A percentile compares a stretch with the other conserved stretches of the same genome.
Conservation (phyloP, 2,888 invertebrate genomes). For the Amphipoea lucens region DNA sequence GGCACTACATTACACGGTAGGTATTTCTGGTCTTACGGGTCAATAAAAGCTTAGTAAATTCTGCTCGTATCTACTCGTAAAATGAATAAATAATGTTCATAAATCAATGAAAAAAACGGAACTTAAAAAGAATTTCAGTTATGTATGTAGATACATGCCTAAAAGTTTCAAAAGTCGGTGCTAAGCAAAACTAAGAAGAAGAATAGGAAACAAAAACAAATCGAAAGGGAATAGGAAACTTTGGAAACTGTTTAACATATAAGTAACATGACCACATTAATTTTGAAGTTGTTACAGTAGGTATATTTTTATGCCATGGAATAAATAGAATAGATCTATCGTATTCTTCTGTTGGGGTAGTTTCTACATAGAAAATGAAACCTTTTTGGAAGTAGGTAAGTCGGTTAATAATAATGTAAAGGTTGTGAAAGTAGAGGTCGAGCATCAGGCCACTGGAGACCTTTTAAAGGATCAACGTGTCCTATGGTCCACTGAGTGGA, state of each 20-base stretch:
- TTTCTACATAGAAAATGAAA: not conserved
- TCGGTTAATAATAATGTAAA: slow-evolving; percentile 1
- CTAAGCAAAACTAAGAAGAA: not conserved
- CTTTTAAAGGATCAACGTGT: slow-evolving; percentile 23
- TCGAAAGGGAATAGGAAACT: not conserved
- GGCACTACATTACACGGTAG: slow-evolving; percentile 3
- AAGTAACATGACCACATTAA: slow-evolving; percentile 1
- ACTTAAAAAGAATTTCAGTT: not conserved
- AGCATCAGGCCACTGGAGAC: slow-evolving; percentile 1
- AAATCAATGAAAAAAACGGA: not conserved
- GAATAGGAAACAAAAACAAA: slow-evolving; percentile 20
- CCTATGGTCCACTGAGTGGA: slow-evolving; percentile 13
- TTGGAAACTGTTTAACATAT: slow-evolving; percentile 28
- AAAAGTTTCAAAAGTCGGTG: slow-evolving; percentile 11
- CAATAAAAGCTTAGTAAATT: slow-evolving; percentile 12
- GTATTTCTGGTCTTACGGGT: not conserved
- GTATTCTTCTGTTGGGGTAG: not conserved
- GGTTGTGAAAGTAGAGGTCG: slow-evolving; percentile 1
- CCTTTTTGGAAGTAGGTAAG: not conserved
- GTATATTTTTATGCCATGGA: not conserved
- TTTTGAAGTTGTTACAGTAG: slow-evolving; percentile 6
- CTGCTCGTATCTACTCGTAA: not conserved
- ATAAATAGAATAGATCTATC: not conserved
- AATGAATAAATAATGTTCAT: not conserved
- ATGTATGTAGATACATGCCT: not conserved